Evolutionary conservation across 2,888 invertebrate genomes (phyloP).

Genomic region (Drosophila vallismaia): DNA sequence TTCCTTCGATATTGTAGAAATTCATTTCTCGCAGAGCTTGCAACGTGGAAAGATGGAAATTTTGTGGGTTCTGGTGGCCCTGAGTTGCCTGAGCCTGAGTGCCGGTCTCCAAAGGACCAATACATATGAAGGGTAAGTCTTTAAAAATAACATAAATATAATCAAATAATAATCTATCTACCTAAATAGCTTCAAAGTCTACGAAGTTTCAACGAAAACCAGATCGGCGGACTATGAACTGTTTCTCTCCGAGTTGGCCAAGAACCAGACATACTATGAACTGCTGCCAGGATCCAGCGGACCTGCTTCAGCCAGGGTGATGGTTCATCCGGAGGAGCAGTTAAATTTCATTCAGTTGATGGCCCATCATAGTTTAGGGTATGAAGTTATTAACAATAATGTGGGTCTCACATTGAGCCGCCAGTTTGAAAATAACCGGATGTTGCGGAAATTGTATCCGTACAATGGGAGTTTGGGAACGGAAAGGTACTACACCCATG

Average conservation of each 20-base stretch:
- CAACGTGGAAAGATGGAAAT: conserved; percentile 51
- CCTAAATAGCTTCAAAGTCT: conserved; percentile 69
- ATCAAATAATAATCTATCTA: too few species aligned
- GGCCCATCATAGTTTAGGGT: conserved; percentile 29
- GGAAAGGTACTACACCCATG: conserved; percentile 65
- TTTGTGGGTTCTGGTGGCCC: conserved; percentile 19
- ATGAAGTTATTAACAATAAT: conserved; percentile 57
- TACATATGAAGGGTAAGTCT: conserved; percentile 54
- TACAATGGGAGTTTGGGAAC: conserved; percentile 59
- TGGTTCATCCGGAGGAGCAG: conserved; percentile 72
- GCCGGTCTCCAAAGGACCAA: conserved; percentile 22
- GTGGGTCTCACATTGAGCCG: conserved; percentile 54
- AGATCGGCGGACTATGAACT: conserved; percentile 18
- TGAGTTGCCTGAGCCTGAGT: conserved; percentile 16
- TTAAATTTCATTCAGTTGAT: conserved; percentile 54
- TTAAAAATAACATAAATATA: neutral
- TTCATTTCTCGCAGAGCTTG: conserved; percentile 19
- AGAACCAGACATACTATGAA: conserved; percentile 60
- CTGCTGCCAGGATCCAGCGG: conserved; percentile 39
- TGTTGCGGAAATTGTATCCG: conserved; percentile 41
- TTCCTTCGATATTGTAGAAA: neutral
- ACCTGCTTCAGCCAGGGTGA: conserved; percentile 44
- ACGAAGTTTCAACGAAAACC: conserved; percentile 49
- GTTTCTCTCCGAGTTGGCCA: conserved; percentile 45
- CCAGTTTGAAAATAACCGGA: conserved; percentile 50